Evolutionary conservation across 2,113 vertebrate species (phyloP).

Genomic region (Sclerurus mexicanus): DNA sequence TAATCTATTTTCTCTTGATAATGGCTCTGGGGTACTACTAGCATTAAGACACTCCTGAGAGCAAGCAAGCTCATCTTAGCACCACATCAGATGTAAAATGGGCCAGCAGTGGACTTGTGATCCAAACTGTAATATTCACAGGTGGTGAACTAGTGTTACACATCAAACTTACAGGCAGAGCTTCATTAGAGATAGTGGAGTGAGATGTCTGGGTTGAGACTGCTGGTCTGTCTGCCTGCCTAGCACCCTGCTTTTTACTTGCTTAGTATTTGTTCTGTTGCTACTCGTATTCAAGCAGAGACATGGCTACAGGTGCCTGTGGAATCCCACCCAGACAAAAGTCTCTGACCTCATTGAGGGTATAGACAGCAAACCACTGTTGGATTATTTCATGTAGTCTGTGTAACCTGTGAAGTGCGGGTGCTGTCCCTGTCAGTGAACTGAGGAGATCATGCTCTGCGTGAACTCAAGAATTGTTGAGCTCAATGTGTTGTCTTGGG

Average conservation of each 20-base stretch:
- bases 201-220: not conserved
- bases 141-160: not conserved
- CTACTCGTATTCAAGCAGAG: not conserved
- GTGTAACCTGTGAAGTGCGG: not conserved
- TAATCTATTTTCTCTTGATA: not conserved
- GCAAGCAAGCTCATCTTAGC: not conserved
- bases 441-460: not conserved
- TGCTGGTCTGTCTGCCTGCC: not conserved
- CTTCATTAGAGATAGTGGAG: not conserved
- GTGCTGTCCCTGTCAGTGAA: not conserved
- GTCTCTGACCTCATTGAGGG: not conserved
- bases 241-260: not conserved
- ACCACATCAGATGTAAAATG: rapidly evolving
- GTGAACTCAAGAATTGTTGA: not conserved
- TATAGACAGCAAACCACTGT: not conserved
- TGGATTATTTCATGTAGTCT: not conserved
- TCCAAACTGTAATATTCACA: not conserved
- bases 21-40: not conserved
- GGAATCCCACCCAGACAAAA: not conserved
- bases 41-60: not conserved
- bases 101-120: not conserved
- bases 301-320: not conserved
- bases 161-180: not conserved
- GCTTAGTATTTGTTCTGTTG: not conserved
- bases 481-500: not conserved